Conservation (phyloP, 2,888 invertebrate genomes). For the Eupithecia exiguata region DNA sequence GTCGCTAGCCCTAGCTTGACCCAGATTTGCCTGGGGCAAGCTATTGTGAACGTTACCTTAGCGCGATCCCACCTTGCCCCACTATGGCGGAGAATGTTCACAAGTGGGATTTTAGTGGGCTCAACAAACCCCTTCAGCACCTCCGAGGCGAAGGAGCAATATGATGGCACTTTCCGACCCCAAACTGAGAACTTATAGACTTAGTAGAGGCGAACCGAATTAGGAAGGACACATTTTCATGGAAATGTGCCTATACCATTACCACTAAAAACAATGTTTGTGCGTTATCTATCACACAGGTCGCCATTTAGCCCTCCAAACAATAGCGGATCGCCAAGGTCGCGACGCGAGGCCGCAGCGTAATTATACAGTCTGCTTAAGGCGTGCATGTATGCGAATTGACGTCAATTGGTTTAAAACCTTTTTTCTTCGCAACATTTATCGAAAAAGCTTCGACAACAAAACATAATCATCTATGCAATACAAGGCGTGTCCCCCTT, state of each 20-base stretch:
- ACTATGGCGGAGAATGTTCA: neutral
- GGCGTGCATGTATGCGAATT: too few relatives aligned
- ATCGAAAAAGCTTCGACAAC: too few relatives aligned
- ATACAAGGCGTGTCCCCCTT: too few relatives aligned
- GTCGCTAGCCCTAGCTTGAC: neutral
- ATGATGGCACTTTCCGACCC: neutral
- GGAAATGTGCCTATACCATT: neutral
- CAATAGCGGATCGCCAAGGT: slow-evolving; percentile 23
- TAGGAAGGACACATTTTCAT: neutral
- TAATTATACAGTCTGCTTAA: slow-evolving; percentile 25
- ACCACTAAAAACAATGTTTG: neutral
- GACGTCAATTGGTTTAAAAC: too few relatives aligned
- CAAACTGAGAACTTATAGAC: too few relatives aligned
- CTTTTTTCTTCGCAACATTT: too few relatives aligned
- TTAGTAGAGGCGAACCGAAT: neutral
- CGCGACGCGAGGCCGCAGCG: slow-evolving; percentile 4
- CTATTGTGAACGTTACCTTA: too few relatives aligned
- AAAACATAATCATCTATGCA: too few relatives aligned
- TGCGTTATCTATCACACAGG: neutral
- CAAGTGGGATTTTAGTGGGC: neutral
- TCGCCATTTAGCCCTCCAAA: neutral
- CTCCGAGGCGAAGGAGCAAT: neutral
- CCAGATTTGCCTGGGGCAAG: neutral
- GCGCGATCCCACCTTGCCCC: neutral
- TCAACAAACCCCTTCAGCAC: neutral